Base-by-base conservation (phyloP, 2,797 vertebrate species). In the Rachycentron canadum region DNA sequence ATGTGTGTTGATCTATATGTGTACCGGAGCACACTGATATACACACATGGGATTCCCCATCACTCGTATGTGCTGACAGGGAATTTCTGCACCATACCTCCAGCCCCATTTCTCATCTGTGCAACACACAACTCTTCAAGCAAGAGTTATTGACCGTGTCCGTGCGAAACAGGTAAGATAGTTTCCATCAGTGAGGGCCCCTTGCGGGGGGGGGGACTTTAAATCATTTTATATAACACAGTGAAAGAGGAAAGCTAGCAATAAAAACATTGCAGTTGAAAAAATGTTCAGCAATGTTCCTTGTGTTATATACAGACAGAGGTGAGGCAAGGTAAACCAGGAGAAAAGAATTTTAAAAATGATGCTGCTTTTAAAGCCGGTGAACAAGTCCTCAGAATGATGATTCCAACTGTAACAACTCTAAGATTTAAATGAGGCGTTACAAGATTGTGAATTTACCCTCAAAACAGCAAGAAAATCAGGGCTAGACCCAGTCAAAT, bases 41-140 rank as follows among this genome's bases (percentile, higher is more conserved):
- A 64, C n/a, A 14, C 68, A 40, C n/a, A 11, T 36, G 41, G 70
- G 58, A 73, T 49, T 72, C 53, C 71, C 61, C 40, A 82, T 84
- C 14, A 62, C 28, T 85, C 8, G 1, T 38, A 11, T 67, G 49
- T 68, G 75, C 69, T 78, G 81, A 83, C 79, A 64, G 38, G 53
- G 38, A 73, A 68, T 83, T 71, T 74, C 69, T 76, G 69, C 58
- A 43, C 49, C 55, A 28, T 23, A 53, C 79, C 26, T 63, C 40
- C 43, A 19, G 49, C 4, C 2, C 34, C 14, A 76, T 86, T 72
- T 41, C 62, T 78, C 65, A 79, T 68, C 58, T 23, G 13, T 41
- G 38, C 66, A 52, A 53, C 75, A 52, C 30, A 36, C 55, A 71
- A 70, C 56, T 73, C 69, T 71, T 10, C 32, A 19, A 1, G 23